A percentile compares a stretch with the other conserved stretches of the same genome.
These are phyloP conservation scores for Conchocele bisecta DNA, from an alignment of 2,888 invertebrate genomes.

Conservation along the genomic window DNA sequence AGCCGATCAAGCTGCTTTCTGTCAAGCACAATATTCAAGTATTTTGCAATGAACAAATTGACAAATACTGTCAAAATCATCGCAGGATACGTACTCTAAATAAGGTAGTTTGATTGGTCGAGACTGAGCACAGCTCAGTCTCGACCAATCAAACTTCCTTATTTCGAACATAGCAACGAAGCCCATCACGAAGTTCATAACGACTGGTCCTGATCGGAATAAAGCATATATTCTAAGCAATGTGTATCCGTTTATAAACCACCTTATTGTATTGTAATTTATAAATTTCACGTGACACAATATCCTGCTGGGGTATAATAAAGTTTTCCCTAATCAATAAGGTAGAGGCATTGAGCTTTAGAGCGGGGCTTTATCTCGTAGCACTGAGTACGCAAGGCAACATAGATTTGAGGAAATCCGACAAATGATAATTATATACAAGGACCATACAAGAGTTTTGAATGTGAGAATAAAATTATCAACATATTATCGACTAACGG, in stretches of 20 bases:
- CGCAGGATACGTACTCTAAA: too few relatives aligned
- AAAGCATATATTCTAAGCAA: too few relatives aligned
- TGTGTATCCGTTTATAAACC: slow-evolving; percentile 50
- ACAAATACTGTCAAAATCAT: too few relatives aligned
- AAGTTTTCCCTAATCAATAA: slow-evolving; percentile 50
- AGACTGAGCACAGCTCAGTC: too few relatives aligned
- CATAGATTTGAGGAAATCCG: slow-evolving; percentile 24
- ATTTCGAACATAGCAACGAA: too few relatives aligned
- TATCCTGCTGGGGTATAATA: slow-evolving; percentile 46
- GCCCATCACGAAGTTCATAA: too few relatives aligned
- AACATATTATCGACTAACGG: slow-evolving; percentile 47
- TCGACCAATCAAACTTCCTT: too few relatives aligned
- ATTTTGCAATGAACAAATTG: too few relatives aligned
- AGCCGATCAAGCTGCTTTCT: too few relatives aligned
- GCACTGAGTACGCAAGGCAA: slow-evolving; percentile 5
- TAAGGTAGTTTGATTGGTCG: too few relatives aligned
- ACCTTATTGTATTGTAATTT: slow-evolving; percentile 56
- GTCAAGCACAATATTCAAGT: too few relatives aligned
- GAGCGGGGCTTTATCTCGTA: slow-evolving; percentile 40
- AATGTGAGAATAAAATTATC: slow-evolving; percentile 60
- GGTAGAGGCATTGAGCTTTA: slow-evolving; percentile 16
- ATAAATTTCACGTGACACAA: slow-evolving; percentile 60
- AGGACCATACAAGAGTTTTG: slow-evolving; percentile 51
- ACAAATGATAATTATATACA: slow-evolving; percentile 38
- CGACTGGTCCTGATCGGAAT: too few relatives aligned